phyloP scores from a whole-genome alignment of 2,888 invertebrate genomes.

The Drosophila silvestris region DNA sequence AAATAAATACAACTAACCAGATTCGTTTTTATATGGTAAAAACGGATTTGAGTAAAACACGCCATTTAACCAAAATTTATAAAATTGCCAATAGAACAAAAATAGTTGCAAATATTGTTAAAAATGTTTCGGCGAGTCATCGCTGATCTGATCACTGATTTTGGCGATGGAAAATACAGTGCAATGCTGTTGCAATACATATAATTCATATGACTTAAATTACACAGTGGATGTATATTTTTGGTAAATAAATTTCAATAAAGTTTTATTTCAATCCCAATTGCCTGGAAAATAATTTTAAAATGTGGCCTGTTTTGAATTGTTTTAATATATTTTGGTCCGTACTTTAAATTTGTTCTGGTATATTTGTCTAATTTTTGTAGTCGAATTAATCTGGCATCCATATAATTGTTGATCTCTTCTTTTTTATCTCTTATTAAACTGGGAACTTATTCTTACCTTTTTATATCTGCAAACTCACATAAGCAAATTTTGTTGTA shows the following conservation, averaged over 20 bases:
- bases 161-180: background rate
- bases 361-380: background rate
- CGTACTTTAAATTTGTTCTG: background rate
- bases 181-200: background rate
- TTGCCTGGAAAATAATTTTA: background rate
- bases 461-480: background rate
- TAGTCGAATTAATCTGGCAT: background rate
- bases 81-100: background rate
- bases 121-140: background rate
- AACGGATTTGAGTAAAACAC: background rate
- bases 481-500: constrained; percentile 19
- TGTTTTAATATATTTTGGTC: background rate
- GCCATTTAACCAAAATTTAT: background rate
- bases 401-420: background rate
- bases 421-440: background rate
- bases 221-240: background rate
- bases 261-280: background rate
- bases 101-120: background rate
- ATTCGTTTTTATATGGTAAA: background rate
- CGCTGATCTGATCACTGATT: background rate
- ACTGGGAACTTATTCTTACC: background rate
- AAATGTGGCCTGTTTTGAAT: background rate
- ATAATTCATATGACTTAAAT: background rate
- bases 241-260: background rate
- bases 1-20: background rate